Conservation (phyloP, 1,140 invertebrate genomes). For the Drosophila murphyi region DNA sequence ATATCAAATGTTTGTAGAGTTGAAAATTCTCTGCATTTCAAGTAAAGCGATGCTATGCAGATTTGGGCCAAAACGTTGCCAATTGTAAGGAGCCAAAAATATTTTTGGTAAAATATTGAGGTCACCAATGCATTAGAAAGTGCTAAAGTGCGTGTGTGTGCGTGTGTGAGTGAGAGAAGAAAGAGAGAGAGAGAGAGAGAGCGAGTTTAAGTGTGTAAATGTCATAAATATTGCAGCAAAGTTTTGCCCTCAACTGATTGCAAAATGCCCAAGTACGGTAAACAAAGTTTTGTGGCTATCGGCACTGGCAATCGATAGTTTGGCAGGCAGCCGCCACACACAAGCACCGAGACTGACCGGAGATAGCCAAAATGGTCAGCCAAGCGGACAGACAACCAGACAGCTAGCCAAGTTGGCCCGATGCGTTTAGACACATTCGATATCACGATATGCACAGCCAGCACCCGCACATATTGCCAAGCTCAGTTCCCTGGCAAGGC, state of each 20-base stretch:
- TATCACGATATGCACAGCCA: conserved; percentile 1
- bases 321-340: conserved; percentile 16
- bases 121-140: conserved; percentile 63
- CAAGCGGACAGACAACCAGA: conserved; percentile 30
- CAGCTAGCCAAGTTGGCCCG: conserved; percentile 26
- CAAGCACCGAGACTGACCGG: conserved; percentile 17
- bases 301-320: conserved; percentile 61
- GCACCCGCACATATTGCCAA: conserved; percentile 1
- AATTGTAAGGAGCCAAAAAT: conserved; percentile 51
- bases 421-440: conserved; percentile 44
- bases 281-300: conserved; percentile 73
- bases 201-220: conserved; percentile 16
- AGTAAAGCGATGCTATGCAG: conserved; percentile 49
- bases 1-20: no score
- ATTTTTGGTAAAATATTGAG: conserved; percentile 36
- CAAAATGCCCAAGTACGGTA: conserved; percentile 50
- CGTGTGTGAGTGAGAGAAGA: no score
- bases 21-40: conserved; percentile 23
- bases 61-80: conserved; percentile 38
- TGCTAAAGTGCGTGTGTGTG: conserved; percentile 28
- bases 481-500: neutral
- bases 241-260: conserved; percentile 44
- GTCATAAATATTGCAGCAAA: conserved; percentile 60
- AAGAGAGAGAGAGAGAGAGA: neutral
- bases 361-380: conserved; percentile 35